Base-by-base conservation (phyloP, 2,888 invertebrate genomes). In the Epirrita christyi region DNA sequence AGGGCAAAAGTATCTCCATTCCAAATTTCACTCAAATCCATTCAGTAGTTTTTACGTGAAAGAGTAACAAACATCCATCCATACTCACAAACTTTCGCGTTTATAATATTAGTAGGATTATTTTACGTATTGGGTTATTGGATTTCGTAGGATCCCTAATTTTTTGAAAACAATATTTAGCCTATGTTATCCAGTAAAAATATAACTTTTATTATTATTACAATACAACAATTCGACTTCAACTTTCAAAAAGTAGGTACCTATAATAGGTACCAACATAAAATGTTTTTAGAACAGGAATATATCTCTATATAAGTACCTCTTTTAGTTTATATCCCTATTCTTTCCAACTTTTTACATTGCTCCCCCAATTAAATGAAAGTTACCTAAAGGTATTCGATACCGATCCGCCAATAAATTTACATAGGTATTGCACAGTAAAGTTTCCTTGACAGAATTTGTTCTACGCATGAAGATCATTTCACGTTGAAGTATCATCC, bases 351-450 rank as follows among this genome's bases (percentile, higher is more conserved):
- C 59, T 64, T 64, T 67, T 63, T 61, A 62, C 64, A 55, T 64
- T 43, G 59, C 61, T 63, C 60, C 58, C 58, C 63, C 59, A 61
- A 67, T 63, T 56, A 65, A 67, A 67, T 62, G 48, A 51, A 62
- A 59, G 54, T 49, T 61, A 55, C 56, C 53, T 49, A 51, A 60
- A 63, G 61, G 54, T 55, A 45, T 44, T 51, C 41, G 56, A 41
- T 59, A 60, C 60, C 43, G 59, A 51, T 36, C 56, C 58, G 48
- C 45, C 63, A 52, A 70, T 73, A 71, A 73, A 77, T 73, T 77
- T 70, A 68, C 78, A 81, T 80, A 70, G 72, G 73, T 78, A 81
- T 80, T 66, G 75, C 70, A 70, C 73, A 75, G 72, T 77, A 78
- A 80, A 76, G 55, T 61, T 68, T 68, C 71, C 48, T 55, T 58